phyloP scores from a whole-genome alignment of 2,797 vertebrate genomes.

The Buceros bicornis region DNA sequence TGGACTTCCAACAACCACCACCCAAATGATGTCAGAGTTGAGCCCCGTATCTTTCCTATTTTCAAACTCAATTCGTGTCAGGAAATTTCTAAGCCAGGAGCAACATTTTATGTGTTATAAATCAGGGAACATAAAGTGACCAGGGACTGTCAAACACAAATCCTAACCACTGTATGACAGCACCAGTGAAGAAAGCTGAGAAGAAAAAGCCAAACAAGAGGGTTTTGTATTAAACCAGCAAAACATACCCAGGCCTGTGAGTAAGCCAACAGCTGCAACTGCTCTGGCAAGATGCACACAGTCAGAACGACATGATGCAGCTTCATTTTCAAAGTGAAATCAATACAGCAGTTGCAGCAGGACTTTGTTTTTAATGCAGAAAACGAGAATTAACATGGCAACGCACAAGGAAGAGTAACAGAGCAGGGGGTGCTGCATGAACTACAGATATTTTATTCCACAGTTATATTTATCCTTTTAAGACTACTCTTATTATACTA shows the following conservation, averaged over 20 bases:
- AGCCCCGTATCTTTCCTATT: not conserved
- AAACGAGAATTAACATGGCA: not conserved
- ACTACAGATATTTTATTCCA: not conserved
- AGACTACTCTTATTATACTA: not conserved
- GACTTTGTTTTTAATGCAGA: not conserved
- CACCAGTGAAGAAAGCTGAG: conserved; percentile 42
- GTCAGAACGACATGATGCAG: conserved; percentile 48
- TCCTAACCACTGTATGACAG: conserved; percentile 25
- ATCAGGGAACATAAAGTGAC: not conserved
- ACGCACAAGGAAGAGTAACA: not conserved
- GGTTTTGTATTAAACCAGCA: conserved; percentile 59
- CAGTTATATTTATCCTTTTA: not conserved
- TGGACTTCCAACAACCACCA: not conserved
- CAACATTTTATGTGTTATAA: not conserved
- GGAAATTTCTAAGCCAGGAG: not conserved
- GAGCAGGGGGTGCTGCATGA: not conserved
- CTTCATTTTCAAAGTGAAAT: conserved; percentile 31
- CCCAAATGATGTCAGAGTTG: not conserved
- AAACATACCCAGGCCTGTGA: conserved; percentile 56
- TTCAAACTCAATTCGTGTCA: not conserved
- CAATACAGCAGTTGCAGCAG: not conserved
- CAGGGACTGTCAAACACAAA: conserved; percentile 8
- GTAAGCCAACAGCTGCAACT: conserved; percentile 60
- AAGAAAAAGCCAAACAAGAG: conserved; percentile 61
- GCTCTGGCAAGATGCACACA: conserved; percentile 7